Percentiles rank a stretch among this genome's conserved stretches.
These are phyloP conservation scores for Paramisgurnus dabryanus DNA, from an alignment of 2,113 vertebrate species.

Conservation along the genomic window DNA sequence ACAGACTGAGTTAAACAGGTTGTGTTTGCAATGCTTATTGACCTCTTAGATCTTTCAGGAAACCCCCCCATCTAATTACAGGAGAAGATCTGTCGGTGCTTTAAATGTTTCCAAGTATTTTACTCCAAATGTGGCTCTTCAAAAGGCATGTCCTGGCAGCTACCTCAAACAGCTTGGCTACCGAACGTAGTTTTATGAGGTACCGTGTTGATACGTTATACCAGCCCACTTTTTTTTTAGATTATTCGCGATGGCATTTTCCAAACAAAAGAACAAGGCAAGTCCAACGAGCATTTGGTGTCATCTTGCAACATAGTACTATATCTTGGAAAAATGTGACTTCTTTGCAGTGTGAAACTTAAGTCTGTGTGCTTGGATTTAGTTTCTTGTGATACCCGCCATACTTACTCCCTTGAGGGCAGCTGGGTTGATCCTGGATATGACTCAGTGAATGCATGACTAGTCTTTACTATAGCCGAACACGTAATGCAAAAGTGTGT, in stretches of 20 bases:
- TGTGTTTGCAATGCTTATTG: slow-evolving; percentile 35
- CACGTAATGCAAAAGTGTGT: background rate
- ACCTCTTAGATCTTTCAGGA: slow-evolving; percentile 10
- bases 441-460: slow-evolving; percentile 47
- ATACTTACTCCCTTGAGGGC: slow-evolving; percentile 36
- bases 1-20: slow-evolving; percentile 4
- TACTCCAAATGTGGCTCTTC: slow-evolving; percentile 63
- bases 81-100: slow-evolving; percentile 10
- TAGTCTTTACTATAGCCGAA: slow-evolving; percentile 28
- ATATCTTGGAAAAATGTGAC: background rate
- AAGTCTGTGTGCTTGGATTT: slow-evolving; percentile 19
- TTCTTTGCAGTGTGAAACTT: slow-evolving; percentile 25
- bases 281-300: slow-evolving; percentile 49
- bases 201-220: slow-evolving; percentile 59
- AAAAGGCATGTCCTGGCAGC: slow-evolving; percentile 63
- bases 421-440: slow-evolving; percentile 51
- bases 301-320: slow-evolving; percentile 55
- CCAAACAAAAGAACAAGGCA: slow-evolving; percentile 67
- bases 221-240: slow-evolving; percentile 56
- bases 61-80: slow-evolving; percentile 41
- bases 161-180: slow-evolving; percentile 46
- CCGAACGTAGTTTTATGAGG: slow-evolving; percentile 56
- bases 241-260: slow-evolving; percentile 58
- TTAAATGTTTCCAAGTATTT: slow-evolving; percentile 58
- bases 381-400: slow-evolving; percentile 27